Evolutionary conservation across 2,888 invertebrate species (phyloP), one percentile per base, ranked within the genome.

Genomic region (Melanophora roralis): DNA sequence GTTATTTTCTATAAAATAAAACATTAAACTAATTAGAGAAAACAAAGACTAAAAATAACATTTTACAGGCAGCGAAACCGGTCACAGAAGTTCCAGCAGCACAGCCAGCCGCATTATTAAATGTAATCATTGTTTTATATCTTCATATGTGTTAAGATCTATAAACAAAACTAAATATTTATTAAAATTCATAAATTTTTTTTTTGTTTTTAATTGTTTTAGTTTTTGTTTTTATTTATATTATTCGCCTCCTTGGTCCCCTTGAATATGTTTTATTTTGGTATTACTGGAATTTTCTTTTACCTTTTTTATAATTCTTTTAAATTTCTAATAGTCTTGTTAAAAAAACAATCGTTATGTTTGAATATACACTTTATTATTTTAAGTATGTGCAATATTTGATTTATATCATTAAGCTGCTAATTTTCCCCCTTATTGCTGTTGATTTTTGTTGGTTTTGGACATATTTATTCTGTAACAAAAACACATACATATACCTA

Each of bases 21-120:
- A 47, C 55, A 72, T 40, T 21, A 51, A 53, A 71, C n/a, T n/a
- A 59, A 9, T 68, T 79, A 69, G 65, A 78, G 19, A 19, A 71
- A 68, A 53, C 72, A 57, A 47, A 62, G 76, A 45, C 69, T 75
- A 65, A 76, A 71, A 71, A 23, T 77, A 77, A 78, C 86, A 88
- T 93, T 92, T 93, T 93, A 88, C 93, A 93, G 93, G 93, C 93
- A 91, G 92, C 92, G 91, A 93, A 93, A 92, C 93, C 93, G 91
- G 92, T 92, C 91, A 92, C 92, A 88, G 93, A 93, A 93, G 93
- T 93, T 92, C 92, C 90, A 88, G 91, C 90, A 87, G 91, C 90
- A 87, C 90, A 88, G 87, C 89, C 89, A 87, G 86, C 90, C 86
- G 87, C 90, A 86, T 89, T 90, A 85, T 87, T 90, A 88, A 89